These are phyloP conservation scores for Saguinus midas DNA, from an alignment of 2,113 vertebrate species.

Conservation along the genomic window DNA sequence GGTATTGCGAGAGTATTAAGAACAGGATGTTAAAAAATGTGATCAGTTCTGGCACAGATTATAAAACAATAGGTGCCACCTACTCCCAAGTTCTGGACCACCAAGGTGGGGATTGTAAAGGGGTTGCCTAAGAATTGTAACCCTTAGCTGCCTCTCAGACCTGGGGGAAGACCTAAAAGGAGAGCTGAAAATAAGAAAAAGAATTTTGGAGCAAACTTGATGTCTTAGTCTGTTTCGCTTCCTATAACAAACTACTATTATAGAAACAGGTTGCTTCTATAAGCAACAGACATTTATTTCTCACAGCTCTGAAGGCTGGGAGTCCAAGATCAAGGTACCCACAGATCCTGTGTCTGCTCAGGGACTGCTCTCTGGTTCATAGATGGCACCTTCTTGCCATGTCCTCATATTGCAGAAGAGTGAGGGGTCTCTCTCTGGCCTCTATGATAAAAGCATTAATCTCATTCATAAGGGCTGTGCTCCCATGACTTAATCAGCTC, in stretches of 20 bases:
- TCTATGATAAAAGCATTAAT: not conserved
- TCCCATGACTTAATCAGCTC: too few species aligned
- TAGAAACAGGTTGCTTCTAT: not conserved
- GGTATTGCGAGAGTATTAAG: not conserved
- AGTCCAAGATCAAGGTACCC: not conserved
- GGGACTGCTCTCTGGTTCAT: not conserved
- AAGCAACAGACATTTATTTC: not conserved
- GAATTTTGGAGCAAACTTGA: not conserved
- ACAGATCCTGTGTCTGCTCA: not conserved
- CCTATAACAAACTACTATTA: not conserved
- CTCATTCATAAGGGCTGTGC: not conserved
- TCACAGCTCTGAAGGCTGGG: not conserved
- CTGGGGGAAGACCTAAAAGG: not conserved
- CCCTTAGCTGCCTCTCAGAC: not conserved
- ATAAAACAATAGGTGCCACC: not conserved
- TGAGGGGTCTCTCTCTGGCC: not conserved
- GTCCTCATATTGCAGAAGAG: not conserved
- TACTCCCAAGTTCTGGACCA: not conserved
- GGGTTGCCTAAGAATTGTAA: not conserved
- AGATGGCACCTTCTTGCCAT: not conserved
- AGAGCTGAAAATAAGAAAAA: not conserved
- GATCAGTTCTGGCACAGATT: not conserved
- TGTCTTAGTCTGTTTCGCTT: not conserved
- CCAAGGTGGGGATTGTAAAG: not conserved
- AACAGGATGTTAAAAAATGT: not conserved